Evolutionary conservation across 2,113 vertebrate genomes (phyloP), one percentile per base, ranked within the genome.

Genomic region (Hyperopisus bebe): DNA sequence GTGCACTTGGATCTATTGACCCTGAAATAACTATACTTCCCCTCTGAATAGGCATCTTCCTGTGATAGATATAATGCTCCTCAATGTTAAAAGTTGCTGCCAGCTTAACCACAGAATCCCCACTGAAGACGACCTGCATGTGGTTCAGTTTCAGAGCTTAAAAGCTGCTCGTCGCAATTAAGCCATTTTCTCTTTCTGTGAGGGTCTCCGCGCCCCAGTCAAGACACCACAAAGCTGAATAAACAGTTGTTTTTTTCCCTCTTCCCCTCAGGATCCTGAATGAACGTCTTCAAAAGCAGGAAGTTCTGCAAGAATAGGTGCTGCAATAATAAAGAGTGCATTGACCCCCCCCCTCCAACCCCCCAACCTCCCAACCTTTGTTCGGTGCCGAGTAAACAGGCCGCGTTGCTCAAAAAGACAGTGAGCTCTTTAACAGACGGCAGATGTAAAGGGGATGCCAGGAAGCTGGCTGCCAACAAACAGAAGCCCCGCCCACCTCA

Each of bases 161-260:
- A 15, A 62, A 83, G 70, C 42, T 70, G 5, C 4, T 77, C 90
- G 46, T 93, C 89, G 90, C 91, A 94, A 93, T 88, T 90, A 93
- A 93, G 70, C 35, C 15, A 19, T 39, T 77, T 42, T 80, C 35
- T 42, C 31, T 42, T 80, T 42, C 74, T 19, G 35, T 6, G 74
- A 80, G 35, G 31, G 93, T 62, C 80, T 90, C 21, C 58, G 48
- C 35, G 48, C 87, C 74, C 19, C 86, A 3, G 88, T 89, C 88
- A 88, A 90, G 93, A 91, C 88, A 90, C 89, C 17, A 91, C 31
- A 90, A 93, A 93, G 94, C 94, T 95, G 94, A 94, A 92, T 92
- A 94, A 95, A 95, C 92, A 92, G 1, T 50, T 0, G 89, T 35
- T 93, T 94, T 94, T 58, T 92, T 92, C 90, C 51, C 74, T 91